phyloP scores from a whole-genome alignment of 35 echinoderm and acorn worm genomes.

The Ophiothrix spiculata region DNA sequence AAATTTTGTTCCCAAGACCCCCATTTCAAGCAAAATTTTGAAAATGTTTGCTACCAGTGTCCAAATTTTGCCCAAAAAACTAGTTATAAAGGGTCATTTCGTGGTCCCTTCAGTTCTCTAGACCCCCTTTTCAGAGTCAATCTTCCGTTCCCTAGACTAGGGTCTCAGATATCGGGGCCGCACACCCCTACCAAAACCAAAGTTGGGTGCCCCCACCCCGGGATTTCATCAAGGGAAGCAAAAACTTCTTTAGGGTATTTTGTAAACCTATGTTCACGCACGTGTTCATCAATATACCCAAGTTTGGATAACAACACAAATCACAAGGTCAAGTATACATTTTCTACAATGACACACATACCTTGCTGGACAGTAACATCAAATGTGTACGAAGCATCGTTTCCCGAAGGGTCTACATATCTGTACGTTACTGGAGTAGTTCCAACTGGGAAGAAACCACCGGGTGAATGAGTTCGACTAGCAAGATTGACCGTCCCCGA shows the following conservation, averaged over 20 bases:
- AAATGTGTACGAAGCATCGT: constrained; percentile 44
- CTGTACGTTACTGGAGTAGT: constrained; percentile 43
- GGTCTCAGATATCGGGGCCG: too few species aligned
- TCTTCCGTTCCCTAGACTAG: too few species aligned
- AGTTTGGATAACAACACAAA: not conserved
- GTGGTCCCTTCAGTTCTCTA: too few species aligned
- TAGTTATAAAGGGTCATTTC: too few species aligned
- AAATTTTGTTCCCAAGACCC: too few species aligned
- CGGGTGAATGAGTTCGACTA: constrained; percentile 25
- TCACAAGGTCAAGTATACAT: not conserved
- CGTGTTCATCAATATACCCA: not conserved
- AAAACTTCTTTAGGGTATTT: not conserved
- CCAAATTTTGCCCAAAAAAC: too few species aligned
- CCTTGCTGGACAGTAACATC: constrained; percentile 23
- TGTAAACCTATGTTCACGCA: not conserved
- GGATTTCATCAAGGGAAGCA: not conserved
- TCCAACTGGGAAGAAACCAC: constrained; percentile 50
- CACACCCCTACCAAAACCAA: too few species aligned
- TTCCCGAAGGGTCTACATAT: constrained; percentile 43
- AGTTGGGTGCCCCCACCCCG: too few species aligned
- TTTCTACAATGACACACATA: not conserved
- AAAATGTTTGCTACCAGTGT: too few species aligned
- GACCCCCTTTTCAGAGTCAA: too few species aligned
- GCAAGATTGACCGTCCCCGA: constrained; percentile 42
- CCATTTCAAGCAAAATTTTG: too few species aligned